Evolutionary conservation across 2,113 vertebrate genomes (phyloP).

Genomic region (Hassar affinis): DNA sequence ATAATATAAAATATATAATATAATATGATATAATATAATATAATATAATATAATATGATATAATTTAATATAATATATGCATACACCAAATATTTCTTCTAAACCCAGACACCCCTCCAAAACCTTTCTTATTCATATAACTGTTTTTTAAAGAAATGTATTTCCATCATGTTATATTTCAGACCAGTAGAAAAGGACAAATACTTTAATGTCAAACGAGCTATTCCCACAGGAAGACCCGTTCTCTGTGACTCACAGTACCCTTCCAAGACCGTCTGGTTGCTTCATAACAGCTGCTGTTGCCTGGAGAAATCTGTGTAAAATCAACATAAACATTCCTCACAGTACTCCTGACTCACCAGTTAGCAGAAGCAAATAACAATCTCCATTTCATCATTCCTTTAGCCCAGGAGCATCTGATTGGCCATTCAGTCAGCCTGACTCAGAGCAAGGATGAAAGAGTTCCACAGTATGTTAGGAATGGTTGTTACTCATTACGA

Average conservation of each 20-base stretch:
- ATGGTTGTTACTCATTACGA: slow-evolving; percentile 42
- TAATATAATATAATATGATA: too few species aligned
- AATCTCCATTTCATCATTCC: slow-evolving; percentile 34
- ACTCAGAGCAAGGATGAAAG: slow-evolving; percentile 34
- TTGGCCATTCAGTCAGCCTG: slow-evolving; percentile 40
- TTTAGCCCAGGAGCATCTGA: slow-evolving; percentile 14
- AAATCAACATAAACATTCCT: slow-evolving; percentile 44
- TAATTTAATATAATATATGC: too few species aligned
- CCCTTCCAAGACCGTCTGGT: slow-evolving; percentile 31
- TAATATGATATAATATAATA: too few species aligned
- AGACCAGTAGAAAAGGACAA: not conserved
- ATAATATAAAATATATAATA: too few species aligned
- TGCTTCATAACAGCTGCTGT: slow-evolving; percentile 45
- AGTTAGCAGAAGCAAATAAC: slow-evolving; percentile 32
- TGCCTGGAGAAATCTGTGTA: slow-evolving; percentile 50
- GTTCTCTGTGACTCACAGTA: slow-evolving; percentile 37
- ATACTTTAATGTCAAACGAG: slow-evolving; percentile 25
- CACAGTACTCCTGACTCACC: slow-evolving; percentile 60
- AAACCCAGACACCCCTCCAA: not conserved
- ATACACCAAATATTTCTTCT: not conserved
- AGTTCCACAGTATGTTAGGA: slow-evolving; percentile 39
- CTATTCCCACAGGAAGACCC: slow-evolving; percentile 23
- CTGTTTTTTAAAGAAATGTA: slow-evolving; percentile 29
- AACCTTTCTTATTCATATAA: slow-evolving; percentile 15
- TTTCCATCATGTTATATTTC: slow-evolving; percentile 21